Evolutionary conservation across 2,888 invertebrate species (phyloP).

Genomic region (Tenthredo notha): DNA sequence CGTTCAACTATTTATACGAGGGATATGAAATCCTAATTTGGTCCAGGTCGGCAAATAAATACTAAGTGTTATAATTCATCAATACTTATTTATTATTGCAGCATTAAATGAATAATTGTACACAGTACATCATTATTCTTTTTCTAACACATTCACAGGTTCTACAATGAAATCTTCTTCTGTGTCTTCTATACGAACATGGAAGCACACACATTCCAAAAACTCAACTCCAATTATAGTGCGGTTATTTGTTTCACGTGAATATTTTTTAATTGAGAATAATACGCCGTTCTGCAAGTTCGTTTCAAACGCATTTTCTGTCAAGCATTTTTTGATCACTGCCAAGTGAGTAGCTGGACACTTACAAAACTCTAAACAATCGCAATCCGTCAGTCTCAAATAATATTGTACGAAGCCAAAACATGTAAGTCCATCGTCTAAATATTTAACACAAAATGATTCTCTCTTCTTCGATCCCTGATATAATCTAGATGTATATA

Average conservation of each 20-base stretch:
- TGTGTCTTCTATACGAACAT: background rate
- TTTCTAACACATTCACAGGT: too few species aligned
- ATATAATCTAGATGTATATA: constrained; percentile 49
- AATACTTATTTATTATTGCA: background rate
- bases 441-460: too few species aligned
- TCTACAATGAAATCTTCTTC: background rate
- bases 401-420: constrained; percentile 54
- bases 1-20: background rate
- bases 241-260: background rate
- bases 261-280: constrained; percentile 15
- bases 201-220: background rate
- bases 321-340: constrained; percentile 19
- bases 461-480: too few species aligned
- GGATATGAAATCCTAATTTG: background rate
- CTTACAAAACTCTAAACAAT: constrained; percentile 48
- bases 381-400: constrained; percentile 53
- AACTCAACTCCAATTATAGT: constrained; percentile 1
- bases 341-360: constrained; percentile 36
- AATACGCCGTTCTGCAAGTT: constrained; percentile 12
- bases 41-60: background rate
- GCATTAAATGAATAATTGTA: too few species aligned
- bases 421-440: background rate
- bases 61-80: background rate
- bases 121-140: too few species aligned
- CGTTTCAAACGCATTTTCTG: constrained; percentile 12